phyloP scores from a whole-genome alignment of 2,113 vertebrate species.

The Martes martes region DNA sequence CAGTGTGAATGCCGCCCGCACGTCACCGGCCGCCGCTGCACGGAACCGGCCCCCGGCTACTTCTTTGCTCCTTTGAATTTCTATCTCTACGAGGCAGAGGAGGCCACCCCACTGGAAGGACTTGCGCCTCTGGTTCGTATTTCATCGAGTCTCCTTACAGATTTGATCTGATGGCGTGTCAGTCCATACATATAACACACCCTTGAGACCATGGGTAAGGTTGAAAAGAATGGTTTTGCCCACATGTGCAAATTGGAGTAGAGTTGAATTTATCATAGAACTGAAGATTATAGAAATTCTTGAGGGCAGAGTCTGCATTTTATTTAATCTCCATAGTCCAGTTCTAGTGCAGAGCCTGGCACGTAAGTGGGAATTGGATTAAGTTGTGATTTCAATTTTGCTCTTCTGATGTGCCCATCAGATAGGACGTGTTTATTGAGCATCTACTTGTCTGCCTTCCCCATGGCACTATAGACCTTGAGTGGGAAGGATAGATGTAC shows the following conservation, averaged over 20 bases:
- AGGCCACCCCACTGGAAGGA: slow-evolving; percentile 77
- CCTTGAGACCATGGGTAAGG: background rate
- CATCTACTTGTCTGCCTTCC: background rate
- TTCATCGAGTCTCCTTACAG: background rate
- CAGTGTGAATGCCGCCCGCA: slow-evolving; percentile 89
- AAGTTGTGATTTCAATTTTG: background rate
- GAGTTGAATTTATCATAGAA: background rate
- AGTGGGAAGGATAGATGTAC: too few species aligned
- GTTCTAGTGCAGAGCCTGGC: background rate
- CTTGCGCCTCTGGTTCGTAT: slow-evolving; percentile 81
- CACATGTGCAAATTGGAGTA: background rate
- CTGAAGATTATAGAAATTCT: background rate
- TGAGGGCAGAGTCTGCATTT: background rate
- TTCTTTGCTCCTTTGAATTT: slow-evolving; percentile 90
- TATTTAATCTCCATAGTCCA: background rate
- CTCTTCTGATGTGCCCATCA: background rate
- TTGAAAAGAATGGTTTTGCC: background rate
- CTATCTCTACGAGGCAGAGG: slow-evolving; percentile 92
- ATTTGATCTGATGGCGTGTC: background rate
- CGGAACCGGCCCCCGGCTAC: slow-evolving; percentile 83
- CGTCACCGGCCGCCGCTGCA: slow-evolving; percentile 84
- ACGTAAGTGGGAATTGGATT: background rate
- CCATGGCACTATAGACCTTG: background rate
- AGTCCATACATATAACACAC: background rate
- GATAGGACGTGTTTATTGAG: background rate